Base-by-base conservation (phyloP, 2,888 invertebrate genomes). In the Hydriomena furcata region DNA sequence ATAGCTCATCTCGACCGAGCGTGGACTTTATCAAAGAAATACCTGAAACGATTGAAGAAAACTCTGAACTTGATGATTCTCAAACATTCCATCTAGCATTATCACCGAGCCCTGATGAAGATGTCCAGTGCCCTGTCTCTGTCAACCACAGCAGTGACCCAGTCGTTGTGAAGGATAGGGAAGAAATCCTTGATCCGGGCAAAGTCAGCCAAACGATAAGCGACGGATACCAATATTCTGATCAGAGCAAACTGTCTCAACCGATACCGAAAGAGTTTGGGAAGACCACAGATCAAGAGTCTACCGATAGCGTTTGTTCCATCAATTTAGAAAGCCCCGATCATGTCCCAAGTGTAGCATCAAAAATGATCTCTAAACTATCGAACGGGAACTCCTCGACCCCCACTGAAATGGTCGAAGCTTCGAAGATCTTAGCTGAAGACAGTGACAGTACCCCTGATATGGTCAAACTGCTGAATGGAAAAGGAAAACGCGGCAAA, bases 301-400 rank as follows among this genome's bases (percentile, higher is more conserved):
- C 84, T 50, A 90, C 90, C 1, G 90, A 88, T 25, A 90, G 85
- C 40, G 76, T 79, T 20, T 70, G 76, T 24, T 86, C 88, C 1
- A 58, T 82, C 5, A 73, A 60, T 30, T 59, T 88, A 38, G 86
- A 85, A 4, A 89, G 87, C 57, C 88, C 86, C 1, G 88, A 84
- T 12, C 70, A 73, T 36, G 60, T 76, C 7, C 84, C 84, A 1
- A 84, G 60, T 48, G 80, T 84, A 0, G 66, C 87, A 25, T 84
- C 87, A 0, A 89, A 88, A 59, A 52, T 91, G 43, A 89, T 91
- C 12, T 79, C 87, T 0, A 89, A 90, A 68, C 63, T 91, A n/a
- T 88, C 88, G 0, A 91, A 91, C 43, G 90, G 90, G 0, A 79
- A 84, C 51, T 89, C 90, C 0, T 91, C 90, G 7, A 90, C 90